Percentiles rank a stretch among this genome's conserved stretches.
phyloP scores from a whole-genome alignment of 2,113 vertebrate genomes.

The Albula goreensis region DNA sequence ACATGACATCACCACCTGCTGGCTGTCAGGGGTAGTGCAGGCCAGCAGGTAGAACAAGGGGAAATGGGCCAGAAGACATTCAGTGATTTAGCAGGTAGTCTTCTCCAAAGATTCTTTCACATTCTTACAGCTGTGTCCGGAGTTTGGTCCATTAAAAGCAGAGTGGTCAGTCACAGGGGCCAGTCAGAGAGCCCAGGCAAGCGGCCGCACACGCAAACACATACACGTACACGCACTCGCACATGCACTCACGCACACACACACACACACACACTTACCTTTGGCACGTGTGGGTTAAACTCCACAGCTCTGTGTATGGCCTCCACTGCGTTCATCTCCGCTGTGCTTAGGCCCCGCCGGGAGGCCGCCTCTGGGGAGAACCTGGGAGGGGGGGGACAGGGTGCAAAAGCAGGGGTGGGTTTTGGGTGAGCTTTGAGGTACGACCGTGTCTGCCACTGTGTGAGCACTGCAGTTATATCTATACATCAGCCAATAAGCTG shows the following conservation, averaged over 20 bases:
- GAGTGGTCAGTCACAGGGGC: too few species aligned
- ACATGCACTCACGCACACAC: too few species aligned
- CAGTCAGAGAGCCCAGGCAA: too few species aligned
- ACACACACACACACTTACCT: constrained; percentile 66
- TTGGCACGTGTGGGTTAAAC: constrained; percentile 99
- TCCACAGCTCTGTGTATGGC: constrained; percentile 99
- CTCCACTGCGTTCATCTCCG: constrained; percentile 98
- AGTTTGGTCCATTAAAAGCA: too few species aligned
- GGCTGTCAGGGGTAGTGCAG: constrained; percentile 28
- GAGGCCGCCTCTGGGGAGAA: constrained; percentile 97
- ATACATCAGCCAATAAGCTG: too few species aligned
- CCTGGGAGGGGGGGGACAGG: constrained; percentile 62
- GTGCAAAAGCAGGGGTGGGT: neutral
- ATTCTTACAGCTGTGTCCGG: too few species aligned
- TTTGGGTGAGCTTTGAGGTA: neutral
- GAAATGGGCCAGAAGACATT: neutral
- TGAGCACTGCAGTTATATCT: too few species aligned
- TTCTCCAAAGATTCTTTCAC: too few species aligned
- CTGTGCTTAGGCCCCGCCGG: constrained; percentile 93
- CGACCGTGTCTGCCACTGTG: too few species aligned
- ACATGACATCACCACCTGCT: constrained; percentile 58
- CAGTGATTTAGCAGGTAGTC: too few species aligned
- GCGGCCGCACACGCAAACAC: too few species aligned
- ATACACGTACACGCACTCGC: too few species aligned
- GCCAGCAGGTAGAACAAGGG: neutral